phyloP scores from a whole-genome alignment of 2,797 vertebrate genomes.

The Microhierax caerulescens region DNA sequence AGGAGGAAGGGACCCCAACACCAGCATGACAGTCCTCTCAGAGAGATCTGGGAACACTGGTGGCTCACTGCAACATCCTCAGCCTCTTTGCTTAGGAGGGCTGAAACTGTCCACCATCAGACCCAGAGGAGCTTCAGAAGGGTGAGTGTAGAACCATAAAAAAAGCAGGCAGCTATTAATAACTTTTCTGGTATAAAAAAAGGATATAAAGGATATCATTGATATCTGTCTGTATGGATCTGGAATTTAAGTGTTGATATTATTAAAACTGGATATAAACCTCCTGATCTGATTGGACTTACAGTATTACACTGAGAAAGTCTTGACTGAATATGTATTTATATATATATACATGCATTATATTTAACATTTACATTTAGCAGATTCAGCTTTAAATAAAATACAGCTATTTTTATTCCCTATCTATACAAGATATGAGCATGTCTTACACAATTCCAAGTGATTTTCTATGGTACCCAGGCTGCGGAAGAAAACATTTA shows the following conservation, averaged over 20 bases:
- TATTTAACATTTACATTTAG: not conserved
- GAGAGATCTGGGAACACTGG: rapidly evolving
- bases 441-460: not conserved
- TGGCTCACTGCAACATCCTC: not conserved
- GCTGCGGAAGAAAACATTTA: not conserved
- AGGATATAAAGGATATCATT: not conserved
- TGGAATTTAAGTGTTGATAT: not conserved
- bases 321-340: not conserved
- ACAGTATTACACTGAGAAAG: not conserved
- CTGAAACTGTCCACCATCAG: not conserved
- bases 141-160: not conserved
- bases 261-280: not conserved
- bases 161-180: not conserved
- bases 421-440: not conserved
- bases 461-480: not conserved
- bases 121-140: not conserved
- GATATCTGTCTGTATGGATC: not conserved
- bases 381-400: not conserved
- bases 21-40: not conserved
- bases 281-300: not conserved
- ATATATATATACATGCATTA: not conserved
- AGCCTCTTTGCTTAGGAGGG: not conserved
- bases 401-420: not conserved
- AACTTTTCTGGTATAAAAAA: not conserved
- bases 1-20: not conserved